Percentiles rank a stretch among this genome's conserved stretches.
Evolutionary conservation across 2,797 vertebrate species (phyloP).

Genomic region (Pseudochromis fuscus): DNA sequence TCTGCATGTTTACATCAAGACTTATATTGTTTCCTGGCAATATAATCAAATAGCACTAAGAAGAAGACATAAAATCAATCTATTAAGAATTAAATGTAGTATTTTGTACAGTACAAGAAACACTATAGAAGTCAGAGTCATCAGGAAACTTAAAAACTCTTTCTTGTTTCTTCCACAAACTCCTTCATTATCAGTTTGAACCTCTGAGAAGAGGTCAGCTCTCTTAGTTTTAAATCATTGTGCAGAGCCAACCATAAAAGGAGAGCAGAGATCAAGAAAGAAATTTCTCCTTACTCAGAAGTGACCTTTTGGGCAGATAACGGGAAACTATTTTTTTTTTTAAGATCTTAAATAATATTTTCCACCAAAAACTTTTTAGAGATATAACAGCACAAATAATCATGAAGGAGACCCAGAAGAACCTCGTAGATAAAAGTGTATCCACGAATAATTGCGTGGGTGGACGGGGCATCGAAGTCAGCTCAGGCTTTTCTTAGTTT

Average conservation of each 20-base stretch:
- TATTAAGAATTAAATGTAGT: too few relatives aligned
- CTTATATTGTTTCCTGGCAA: not conserved
- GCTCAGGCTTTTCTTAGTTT: not conserved
- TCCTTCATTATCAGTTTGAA: conserved; percentile 26
- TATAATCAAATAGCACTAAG: not conserved
- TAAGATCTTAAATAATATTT: conserved; percentile 26
- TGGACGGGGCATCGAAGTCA: not conserved
- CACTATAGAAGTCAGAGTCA: not conserved
- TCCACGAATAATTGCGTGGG: conserved; percentile 40
- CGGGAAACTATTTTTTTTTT: conserved; percentile 9
- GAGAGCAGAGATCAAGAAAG: conserved; percentile 29
- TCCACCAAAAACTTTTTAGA: conserved; percentile 34
- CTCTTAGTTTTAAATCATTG: conserved; percentile 22
- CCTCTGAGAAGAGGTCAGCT: not conserved
- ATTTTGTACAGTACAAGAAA: not conserved
- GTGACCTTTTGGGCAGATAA: conserved; percentile 31
- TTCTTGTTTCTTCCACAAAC: not conserved
- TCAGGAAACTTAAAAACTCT: not conserved
- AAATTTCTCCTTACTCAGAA: conserved; percentile 4
- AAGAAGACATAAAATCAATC: not conserved
- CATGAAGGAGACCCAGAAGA: not conserved
- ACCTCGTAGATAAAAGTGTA: conserved; percentile 26
- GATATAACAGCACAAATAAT: conserved; percentile 24
- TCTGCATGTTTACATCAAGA: not conserved
- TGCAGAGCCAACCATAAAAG: not conserved